Conservation (phyloP, 1,140 invertebrate species). For the Laupala kohalensis region DNA sequence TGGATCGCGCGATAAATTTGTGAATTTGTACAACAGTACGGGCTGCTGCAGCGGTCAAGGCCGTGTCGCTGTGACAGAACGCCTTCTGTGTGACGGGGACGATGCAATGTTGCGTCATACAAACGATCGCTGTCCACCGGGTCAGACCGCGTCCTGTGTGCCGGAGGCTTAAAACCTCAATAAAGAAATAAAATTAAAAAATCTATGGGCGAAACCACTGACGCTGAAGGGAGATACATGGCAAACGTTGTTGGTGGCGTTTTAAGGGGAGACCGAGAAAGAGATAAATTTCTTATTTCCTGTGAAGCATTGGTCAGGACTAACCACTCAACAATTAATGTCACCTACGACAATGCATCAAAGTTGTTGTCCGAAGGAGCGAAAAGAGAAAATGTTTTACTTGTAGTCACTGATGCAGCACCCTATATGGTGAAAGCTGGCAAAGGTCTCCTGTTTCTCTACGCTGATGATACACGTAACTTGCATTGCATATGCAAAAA, state of each 20-base stretch:
- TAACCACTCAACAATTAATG: background rate
- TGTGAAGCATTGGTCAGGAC: background rate
- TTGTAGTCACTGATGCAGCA: background rate
- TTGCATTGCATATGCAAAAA: slow-evolving; percentile 23
- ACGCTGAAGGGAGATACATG: background rate
- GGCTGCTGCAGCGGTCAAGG: too few relatives aligned
- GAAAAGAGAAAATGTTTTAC: too few relatives aligned
- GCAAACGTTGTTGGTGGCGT: background rate
- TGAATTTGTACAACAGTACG: too few relatives aligned
- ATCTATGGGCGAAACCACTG: background rate
- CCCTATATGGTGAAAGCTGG: background rate
- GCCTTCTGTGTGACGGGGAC: too few relatives aligned
- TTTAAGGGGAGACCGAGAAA: background rate
- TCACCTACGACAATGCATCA: background rate
- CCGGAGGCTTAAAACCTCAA: too few relatives aligned
- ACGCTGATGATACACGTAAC: slow-evolving; percentile 21
- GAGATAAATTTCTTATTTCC: background rate
- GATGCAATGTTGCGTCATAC: too few relatives aligned
- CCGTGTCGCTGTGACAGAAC: too few relatives aligned
- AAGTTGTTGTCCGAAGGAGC: too few relatives aligned
- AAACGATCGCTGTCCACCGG: too few relatives aligned
- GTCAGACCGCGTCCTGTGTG: too few relatives aligned
- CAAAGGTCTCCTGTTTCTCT: slow-evolving; percentile 16
- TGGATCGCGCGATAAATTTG: too few relatives aligned
- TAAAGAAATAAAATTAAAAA: too few relatives aligned